phyloP scores from a whole-genome alignment of 2,888 invertebrate species.

The Leucoptera coffeella region DNA sequence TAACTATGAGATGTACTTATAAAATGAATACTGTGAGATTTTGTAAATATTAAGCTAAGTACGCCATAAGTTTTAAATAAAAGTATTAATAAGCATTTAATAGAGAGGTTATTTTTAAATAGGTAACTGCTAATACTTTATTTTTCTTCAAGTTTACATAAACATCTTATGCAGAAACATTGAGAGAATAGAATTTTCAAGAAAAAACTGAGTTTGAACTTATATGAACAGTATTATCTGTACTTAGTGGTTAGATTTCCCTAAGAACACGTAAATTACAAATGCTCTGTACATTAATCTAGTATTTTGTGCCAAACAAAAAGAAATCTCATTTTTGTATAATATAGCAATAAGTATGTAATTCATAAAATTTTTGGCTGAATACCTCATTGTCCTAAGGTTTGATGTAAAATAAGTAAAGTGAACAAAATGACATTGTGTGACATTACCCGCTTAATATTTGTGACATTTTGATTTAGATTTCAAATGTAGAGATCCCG shows the following conservation, averaged over 20 bases:
- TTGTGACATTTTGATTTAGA: too few species aligned
- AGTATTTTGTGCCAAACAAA: too few species aligned
- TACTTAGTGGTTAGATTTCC: too few species aligned
- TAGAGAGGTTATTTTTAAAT: slow-evolving; percentile 7
- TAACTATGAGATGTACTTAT: too few species aligned
- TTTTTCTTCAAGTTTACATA: neutral
- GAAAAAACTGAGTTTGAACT: neutral
- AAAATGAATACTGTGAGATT: slow-evolving; percentile 45
- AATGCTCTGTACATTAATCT: too few species aligned
- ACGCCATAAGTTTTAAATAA: slow-evolving; percentile 15
- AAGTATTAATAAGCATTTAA: slow-evolving; percentile 42
- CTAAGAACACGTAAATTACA: too few species aligned
- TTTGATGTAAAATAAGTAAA: too few species aligned
- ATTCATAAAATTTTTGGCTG: slow-evolving; percentile 7
- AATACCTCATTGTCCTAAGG: slow-evolving; percentile 13
- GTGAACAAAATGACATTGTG: too few species aligned
- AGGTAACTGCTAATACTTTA: neutral
- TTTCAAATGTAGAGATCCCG: too few species aligned
- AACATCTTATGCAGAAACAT: neutral
- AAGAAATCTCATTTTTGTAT: too few species aligned
- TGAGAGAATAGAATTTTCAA: neutral
- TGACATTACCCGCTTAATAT: too few species aligned
- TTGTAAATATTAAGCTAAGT: slow-evolving; percentile 30
- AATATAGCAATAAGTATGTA: slow-evolving; percentile 4
- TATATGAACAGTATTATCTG: too few species aligned